These are phyloP conservation scores for Steinernema scapterisci DNA, from an alignment of 2,888 invertebrate species.

Conservation along the genomic window DNA sequence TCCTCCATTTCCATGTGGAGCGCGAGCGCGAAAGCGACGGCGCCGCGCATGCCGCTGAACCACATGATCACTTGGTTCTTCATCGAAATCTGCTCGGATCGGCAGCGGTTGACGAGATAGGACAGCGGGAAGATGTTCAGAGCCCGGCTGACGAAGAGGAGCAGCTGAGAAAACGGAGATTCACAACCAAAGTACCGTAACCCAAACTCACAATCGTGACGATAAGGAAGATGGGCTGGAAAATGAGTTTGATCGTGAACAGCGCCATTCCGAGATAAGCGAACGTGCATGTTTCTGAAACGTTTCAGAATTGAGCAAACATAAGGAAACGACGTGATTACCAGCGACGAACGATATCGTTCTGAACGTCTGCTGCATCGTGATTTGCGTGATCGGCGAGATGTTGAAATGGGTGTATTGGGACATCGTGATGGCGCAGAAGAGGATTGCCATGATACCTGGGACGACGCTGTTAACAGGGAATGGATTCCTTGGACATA, in stretches of 20 bases:
- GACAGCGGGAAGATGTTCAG: conserved; percentile 95
- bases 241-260: conserved; percentile 89
- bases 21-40: conserved; percentile 95
- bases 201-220: conserved; percentile 80
- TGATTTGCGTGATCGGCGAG: conserved; percentile 96
- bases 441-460: conserved; percentile 98
- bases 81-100: conserved; percentile 84
- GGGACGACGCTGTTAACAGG: conserved; percentile 75
- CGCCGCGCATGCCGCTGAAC: conserved; percentile 94
- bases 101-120: conserved; percentile 89
- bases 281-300: conserved; percentile 90
- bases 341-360: conserved; percentile 90
- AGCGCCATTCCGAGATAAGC: conserved; percentile 93
- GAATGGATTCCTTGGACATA: conserved; percentile 67
- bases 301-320: not conserved
- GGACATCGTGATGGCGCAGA: conserved; percentile 98
- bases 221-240: conserved; percentile 84
- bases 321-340: conserved; percentile 43
- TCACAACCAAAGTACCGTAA: not conserved
- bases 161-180: conserved; percentile 70
- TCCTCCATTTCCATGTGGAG: conserved; percentile 90
- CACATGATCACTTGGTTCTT: conserved; percentile 92
- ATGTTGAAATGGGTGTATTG: conserved; percentile 98
- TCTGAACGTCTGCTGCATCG: conserved; percentile 97
- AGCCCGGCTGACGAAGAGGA: conserved; percentile 89